phyloP scores from a whole-genome alignment of 2,888 invertebrate species.

The Xanthorhoe designata region DNA sequence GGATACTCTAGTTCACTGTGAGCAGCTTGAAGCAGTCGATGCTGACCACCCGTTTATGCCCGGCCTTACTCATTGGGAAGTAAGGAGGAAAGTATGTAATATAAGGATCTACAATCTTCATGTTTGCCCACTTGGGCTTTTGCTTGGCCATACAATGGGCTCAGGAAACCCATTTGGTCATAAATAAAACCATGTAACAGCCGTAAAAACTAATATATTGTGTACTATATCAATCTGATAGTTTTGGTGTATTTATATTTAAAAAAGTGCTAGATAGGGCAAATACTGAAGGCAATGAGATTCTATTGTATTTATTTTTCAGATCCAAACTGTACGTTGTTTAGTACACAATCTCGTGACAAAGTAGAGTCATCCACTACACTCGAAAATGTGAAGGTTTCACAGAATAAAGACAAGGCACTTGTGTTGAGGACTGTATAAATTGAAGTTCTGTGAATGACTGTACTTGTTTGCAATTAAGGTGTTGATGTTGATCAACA shows the following conservation, averaged over 20 bases:
- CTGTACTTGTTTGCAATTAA: slow-evolving; percentile 36
- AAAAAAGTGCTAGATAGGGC: background rate
- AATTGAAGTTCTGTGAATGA: slow-evolving; percentile 26
- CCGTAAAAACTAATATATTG: background rate
- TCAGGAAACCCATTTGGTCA: background rate
- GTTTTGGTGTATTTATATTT: slow-evolving; percentile 3
- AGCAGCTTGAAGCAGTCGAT: no score
- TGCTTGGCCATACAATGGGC: background rate
- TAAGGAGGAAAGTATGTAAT: background rate
- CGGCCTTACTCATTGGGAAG: background rate
- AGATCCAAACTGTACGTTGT: slow-evolving; percentile 30
- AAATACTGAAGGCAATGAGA: slow-evolving; percentile 3
- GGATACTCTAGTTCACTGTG: no score
- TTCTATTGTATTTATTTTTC: slow-evolving; percentile 6
- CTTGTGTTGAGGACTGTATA: slow-evolving; percentile 9
- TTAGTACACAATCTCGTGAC: slow-evolving; percentile 47
- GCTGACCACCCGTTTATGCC: no score
- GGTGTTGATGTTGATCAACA: slow-evolving; percentile 36
- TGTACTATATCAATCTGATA: slow-evolving; percentile 17
- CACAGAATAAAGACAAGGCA: slow-evolving; percentile 14
- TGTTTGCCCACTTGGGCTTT: background rate
- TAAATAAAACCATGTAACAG: slow-evolving; percentile 13
- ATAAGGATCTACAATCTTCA: background rate
- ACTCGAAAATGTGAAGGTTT: slow-evolving; percentile 2
- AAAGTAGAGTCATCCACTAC: slow-evolving; percentile 37